Base-by-base conservation (phyloP, 2,888 invertebrate genomes). In the Ormyrus labotus region DNA sequence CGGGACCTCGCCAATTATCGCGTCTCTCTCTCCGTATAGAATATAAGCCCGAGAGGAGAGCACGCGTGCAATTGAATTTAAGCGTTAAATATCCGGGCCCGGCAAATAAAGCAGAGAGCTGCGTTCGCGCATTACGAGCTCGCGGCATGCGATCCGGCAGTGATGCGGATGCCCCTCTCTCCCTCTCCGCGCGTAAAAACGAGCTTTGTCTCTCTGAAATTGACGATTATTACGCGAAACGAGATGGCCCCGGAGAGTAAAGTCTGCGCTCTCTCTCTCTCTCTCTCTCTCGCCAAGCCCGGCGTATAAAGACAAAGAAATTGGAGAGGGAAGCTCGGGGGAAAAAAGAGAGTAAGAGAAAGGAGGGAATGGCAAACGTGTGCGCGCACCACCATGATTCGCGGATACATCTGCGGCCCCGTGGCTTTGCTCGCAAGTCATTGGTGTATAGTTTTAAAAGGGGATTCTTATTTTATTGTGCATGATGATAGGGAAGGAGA, bases 221-320 rank as follows among this genome's bases (percentile, higher is more conserved):
- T 80, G 71, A 76, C 57, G 80, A 67, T 80, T 77, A 74, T 81
- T 71, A 75, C 60, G 64, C 69, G 74, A 79, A 69, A 69, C 69
- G 74, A 79, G 74, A 69, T 79, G 69, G 79, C 10, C 58, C 69
- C 63, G n/a, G 50, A 53, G 60, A 53, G 60, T 57, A 67, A 74
- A 45, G 34, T 2, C 34, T 34, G 34, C 34, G 34, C 34, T 2
- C 19, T 19, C 19, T 19, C 19, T 19, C 19, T 19, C 19, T 19
- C 19, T 34, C 34, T 34, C 34, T 34, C 34, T 34, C 34, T 34
- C 34, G 34, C 34, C 34, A 34, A 3, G 34, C 34, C 34, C 34
- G 34, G 34, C 3, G 34, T 34, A 34, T 34, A 34, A 34, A 34
- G 34, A 34, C 34, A 34, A 34, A 34, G 34, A 34, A 34, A 34